Base-by-base conservation (phyloP, 2,797 vertebrate species). In the Epinephelus coioides region DNA sequence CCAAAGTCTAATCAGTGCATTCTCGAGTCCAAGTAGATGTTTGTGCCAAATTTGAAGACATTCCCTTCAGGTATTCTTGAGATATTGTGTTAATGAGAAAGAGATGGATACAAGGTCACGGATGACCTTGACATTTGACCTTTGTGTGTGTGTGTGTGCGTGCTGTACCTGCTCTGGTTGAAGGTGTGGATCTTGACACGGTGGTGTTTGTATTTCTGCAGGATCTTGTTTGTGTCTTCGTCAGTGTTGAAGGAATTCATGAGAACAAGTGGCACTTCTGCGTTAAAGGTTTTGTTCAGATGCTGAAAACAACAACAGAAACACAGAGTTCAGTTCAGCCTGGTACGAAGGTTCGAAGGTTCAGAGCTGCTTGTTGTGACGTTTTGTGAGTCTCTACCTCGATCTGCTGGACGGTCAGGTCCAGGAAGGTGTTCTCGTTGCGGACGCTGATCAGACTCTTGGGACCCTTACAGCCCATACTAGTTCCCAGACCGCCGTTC, bases 361-460 rank as follows among this genome's bases (percentile, higher is more conserved):
- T 4, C 43, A 0, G 49, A 0, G 25, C 47, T 0, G 10, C 11
- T 15, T 0, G 8, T 2, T 38, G 40, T 2, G 15, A 2, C 0
- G 40, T 21, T 12, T 19, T 34, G 34, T 34, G 34, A 34, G 49
- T 44, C 38, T 18, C 0, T 84, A 99, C 98, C 96, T 99, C 98
- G 9, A 99, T 99, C 95, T 99, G 98, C 91, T 98, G 95, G 61
- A 99, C 98, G 0, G 98, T 99, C 84, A 99, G 95, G 92, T 99
- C 98, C 94, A 99, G 94, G 93, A 99, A 99, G 79, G 98, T 99
- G 90, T 99, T 99, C 87, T 99, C 98, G 0, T 96, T 99, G 78
- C 98, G 96, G 72, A 99, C 98, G 13, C 97, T 97, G 19, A 99
- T 99, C n/a, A 99, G 96, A 68, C 98, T 99, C 91, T 99, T 99